Evolutionary conservation across 2,113 vertebrate genomes (phyloP).

Genomic region (Podiceps cristatus): DNA sequence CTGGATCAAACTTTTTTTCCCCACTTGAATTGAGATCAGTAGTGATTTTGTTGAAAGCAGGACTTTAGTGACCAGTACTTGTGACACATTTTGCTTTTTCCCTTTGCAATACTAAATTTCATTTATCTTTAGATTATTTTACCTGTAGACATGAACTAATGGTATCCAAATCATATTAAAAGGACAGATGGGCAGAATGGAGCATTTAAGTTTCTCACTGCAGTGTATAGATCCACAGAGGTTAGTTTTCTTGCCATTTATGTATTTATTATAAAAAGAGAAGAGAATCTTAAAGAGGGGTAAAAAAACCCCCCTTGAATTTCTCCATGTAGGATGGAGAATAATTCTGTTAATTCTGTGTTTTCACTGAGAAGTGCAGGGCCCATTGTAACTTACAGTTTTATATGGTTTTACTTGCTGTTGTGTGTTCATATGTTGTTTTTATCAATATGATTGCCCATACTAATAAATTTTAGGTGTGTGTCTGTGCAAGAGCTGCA

Average conservation of each 20-base stretch:
- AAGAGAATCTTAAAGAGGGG: neutral
- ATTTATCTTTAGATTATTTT: neutral
- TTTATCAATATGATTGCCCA: neutral
- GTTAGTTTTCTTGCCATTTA: neutral
- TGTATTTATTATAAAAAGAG: neutral
- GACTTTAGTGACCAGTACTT: neutral
- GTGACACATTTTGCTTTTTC: neutral
- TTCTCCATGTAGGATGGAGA: neutral
- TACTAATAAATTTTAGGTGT: neutral
- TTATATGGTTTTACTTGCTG: neutral
- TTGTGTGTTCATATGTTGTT: neutral
- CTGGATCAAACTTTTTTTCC: neutral
- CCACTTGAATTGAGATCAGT: neutral
- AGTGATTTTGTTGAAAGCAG: neutral
- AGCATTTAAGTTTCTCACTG: neutral
- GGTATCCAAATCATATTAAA: neutral
- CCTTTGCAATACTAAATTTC: neutral
- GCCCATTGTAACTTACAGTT: neutral
- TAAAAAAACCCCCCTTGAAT: neutral
- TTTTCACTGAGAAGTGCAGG: neutral
- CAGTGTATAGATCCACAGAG: neutral
- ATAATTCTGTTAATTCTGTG: neutral
- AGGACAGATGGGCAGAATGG: neutral
- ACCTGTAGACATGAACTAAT: neutral
- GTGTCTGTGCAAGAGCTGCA: neutral